Percentiles rank a stretch among this genome's conserved stretches.
Evolutionary conservation across 2,888 invertebrate species (phyloP).

Genomic region (Leucophenga maculata): DNA sequence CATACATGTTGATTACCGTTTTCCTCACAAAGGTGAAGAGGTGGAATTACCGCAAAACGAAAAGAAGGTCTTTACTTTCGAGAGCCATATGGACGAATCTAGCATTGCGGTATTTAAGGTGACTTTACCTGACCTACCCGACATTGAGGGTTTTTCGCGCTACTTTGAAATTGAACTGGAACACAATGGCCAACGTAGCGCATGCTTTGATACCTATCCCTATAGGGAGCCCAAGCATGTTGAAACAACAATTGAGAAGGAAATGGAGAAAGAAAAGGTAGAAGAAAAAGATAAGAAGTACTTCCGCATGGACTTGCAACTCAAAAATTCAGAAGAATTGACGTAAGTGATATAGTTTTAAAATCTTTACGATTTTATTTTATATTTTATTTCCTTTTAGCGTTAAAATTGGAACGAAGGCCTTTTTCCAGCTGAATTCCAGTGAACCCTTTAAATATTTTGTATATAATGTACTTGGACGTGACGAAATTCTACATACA

Average conservation of each 20-base stretch:
- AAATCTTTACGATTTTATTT: neutral
- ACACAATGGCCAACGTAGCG: conserved; percentile 53
- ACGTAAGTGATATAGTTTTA: conserved; percentile 74
- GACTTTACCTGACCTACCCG: conserved; percentile 74
- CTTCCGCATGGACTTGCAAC: conserved; percentile 47
- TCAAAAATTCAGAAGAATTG: neutral
- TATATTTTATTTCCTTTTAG: conserved; percentile 70
- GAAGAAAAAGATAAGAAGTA: conserved; percentile 40
- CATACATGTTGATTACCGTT: conserved; percentile 41
- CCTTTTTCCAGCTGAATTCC: conserved; percentile 83
- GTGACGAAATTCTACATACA: conserved; percentile 87
- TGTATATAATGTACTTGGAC: conserved; percentile 84
- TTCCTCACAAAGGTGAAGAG: conserved; percentile 37
- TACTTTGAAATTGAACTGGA: conserved; percentile 50
- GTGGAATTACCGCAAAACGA: conserved; percentile 47
- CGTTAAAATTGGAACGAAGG: conserved; percentile 78
- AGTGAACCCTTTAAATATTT: conserved; percentile 83
- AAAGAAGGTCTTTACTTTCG: conserved; percentile 71
- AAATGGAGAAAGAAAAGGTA: conserved; percentile 49
- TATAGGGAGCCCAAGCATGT: conserved; percentile 58
- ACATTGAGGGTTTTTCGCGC: conserved; percentile 55
- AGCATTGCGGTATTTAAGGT: conserved; percentile 79
- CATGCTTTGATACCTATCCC: conserved; percentile 54
- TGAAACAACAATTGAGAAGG: conserved; percentile 33
- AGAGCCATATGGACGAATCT: conserved; percentile 75